Evolutionary conservation across 2,113 vertebrate species (phyloP).

Genomic region (Propithecus coquereli): DNA sequence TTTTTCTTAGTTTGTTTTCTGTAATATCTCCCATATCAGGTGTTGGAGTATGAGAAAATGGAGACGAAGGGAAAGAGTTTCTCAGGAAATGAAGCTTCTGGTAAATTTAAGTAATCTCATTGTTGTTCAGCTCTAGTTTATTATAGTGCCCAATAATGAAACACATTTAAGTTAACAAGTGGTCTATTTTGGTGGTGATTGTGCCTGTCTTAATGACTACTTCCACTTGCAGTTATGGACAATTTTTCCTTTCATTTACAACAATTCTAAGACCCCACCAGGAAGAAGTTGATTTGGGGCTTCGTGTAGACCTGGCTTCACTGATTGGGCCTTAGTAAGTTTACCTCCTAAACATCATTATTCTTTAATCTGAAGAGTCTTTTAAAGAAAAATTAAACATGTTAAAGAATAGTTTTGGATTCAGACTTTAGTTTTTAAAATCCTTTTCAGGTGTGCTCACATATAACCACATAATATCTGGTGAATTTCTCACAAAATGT

Average conservation of each 20-base stretch:
- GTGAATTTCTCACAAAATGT: slow-evolving; percentile 45
- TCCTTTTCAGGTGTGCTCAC: slow-evolving; percentile 31
- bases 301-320: neutral
- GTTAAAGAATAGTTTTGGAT: slow-evolving; percentile 8
- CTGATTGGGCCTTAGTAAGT: neutral
- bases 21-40: neutral
- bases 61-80: neutral
- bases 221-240: neutral
- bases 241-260: slow-evolving; percentile 19
- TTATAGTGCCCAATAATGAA: slow-evolving; percentile 9
- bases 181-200: neutral
- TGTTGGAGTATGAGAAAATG: neutral
- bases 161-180: neutral
- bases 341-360: slow-evolving; percentile 6
- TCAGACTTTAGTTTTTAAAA: slow-evolving; percentile 31
- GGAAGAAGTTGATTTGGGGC: neutral
- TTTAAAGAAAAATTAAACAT: slow-evolving; percentile 43
- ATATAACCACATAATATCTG: slow-evolving; percentile 17
- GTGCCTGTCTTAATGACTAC: neutral
- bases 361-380: slow-evolving; percentile 1
- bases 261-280: slow-evolving; percentile 16
- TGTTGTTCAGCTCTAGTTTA: neutral
- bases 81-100: neutral
- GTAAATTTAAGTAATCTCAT: neutral
- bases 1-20: neutral